A percentile compares a stretch with the other conserved stretches of the same genome.
phyloP scores from a whole-genome alignment of 2,888 invertebrate genomes.

The Folsomia manolachei region DNA sequence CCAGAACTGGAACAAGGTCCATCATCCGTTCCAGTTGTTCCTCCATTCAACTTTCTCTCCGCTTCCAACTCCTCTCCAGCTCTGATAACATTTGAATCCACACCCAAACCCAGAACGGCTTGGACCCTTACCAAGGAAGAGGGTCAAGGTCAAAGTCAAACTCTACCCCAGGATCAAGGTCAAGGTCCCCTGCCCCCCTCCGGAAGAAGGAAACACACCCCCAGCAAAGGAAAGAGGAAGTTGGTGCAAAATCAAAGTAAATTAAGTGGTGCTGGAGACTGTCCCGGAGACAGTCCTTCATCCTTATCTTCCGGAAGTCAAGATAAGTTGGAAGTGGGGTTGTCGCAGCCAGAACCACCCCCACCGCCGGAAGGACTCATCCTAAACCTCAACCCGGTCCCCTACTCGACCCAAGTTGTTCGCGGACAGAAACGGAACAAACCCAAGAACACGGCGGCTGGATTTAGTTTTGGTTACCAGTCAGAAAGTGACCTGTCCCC shows the following conservation, averaged over 20 bases:
- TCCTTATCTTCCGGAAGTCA: not conserved
- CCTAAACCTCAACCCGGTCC: not conserved
- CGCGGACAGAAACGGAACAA: constrained; percentile 2
- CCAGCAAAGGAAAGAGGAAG: not conserved
- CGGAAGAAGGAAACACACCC: not conserved
- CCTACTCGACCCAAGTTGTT: constrained; percentile 16
- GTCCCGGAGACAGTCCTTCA: not conserved
- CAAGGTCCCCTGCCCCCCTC: no score
- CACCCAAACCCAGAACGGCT: not conserved
- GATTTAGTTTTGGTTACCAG: constrained; percentile 35
- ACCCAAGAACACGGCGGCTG: not conserved
- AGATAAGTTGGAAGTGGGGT: no score
- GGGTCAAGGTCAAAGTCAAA: no score
- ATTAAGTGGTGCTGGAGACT: not conserved
- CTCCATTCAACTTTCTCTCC: not conserved
- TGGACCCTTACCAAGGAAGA: not conserved
- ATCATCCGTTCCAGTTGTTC: not conserved
- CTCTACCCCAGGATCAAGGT: no score
- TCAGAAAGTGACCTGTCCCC: constrained; percentile 31
- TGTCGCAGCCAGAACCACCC: not conserved
- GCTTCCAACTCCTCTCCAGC: not conserved
- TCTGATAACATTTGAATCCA: not conserved
- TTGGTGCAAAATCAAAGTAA: not conserved
- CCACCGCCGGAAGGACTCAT: not conserved
- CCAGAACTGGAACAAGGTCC: not conserved